Percentiles rank a stretch among this genome's conserved stretches.
Evolutionary conservation across 1,140 invertebrate genomes (phyloP).

Genomic region (Drosophila watanabei): DNA sequence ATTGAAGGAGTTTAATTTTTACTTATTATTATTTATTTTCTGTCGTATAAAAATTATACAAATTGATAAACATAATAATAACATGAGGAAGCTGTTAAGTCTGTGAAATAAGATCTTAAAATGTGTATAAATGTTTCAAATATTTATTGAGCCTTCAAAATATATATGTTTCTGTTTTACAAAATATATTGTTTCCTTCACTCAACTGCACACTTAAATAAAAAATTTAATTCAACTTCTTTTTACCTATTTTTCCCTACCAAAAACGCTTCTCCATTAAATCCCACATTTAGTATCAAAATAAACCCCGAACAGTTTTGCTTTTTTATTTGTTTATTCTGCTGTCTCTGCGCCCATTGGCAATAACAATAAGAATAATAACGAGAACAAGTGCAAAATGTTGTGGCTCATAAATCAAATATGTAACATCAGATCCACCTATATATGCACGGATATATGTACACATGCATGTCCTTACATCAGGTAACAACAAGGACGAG

Average conservation of each 20-base stretch:
- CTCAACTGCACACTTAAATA: background rate
- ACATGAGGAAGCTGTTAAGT: too few species aligned
- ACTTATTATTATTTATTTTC: too few species aligned
- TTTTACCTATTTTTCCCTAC: background rate
- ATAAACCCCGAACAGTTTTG: background rate
- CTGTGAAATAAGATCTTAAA: too few species aligned
- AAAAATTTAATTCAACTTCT: too few species aligned
- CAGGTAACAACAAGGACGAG: slow-evolving; percentile 30
- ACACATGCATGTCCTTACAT: slow-evolving; percentile 8
- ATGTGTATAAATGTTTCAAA: too few species aligned
- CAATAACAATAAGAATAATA: slow-evolving; percentile 64
- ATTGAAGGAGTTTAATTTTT: too few species aligned
- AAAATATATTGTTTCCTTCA: background rate
- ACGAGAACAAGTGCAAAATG: slow-evolving; percentile 51
- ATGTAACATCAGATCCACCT: slow-evolving; percentile 53
- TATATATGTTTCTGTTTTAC: too few species aligned
- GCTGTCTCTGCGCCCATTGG: slow-evolving; percentile 23
- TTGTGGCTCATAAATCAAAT: slow-evolving; percentile 70
- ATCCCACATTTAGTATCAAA: background rate
- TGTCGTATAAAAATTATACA: too few species aligned
- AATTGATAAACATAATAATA: too few species aligned
- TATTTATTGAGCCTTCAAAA: background rate
- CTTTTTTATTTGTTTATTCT: slow-evolving; percentile 13
- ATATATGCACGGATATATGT: slow-evolving; percentile 10
- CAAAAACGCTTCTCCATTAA: background rate